A percentile compares a stretch with the other conserved stretches of the same genome.
These are phyloP conservation scores for Quadroppia sp. DNA, from an alignment of 2,888 invertebrate species.

Conservation along the genomic window DNA sequence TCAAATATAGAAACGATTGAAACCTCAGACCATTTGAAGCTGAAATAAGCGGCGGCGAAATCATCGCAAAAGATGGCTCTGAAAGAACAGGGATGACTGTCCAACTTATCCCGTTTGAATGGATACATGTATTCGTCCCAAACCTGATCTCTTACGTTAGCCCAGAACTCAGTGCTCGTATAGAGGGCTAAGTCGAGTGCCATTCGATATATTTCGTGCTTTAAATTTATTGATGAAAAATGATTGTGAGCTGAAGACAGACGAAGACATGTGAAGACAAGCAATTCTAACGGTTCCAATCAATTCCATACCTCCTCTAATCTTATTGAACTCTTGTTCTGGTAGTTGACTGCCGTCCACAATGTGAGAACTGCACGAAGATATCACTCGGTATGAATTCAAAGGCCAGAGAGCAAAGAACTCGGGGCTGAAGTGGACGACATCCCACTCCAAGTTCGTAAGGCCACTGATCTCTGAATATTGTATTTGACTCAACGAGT, in stretches of 20 bases:
- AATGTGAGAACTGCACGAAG: constrained; percentile 68
- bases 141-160: constrained; percentile 67
- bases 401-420: constrained; percentile 70
- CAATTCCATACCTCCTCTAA: constrained; percentile 56
- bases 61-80: constrained; percentile 74
- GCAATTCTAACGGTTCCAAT: no score
- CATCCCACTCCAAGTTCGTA: constrained; percentile 89
- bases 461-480: constrained; percentile 76
- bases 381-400: constrained; percentile 53
- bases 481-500: constrained; percentile 73
- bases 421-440: constrained; percentile 73
- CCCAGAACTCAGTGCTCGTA: constrained; percentile 70
- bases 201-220: constrained; percentile 73
- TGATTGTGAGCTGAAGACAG: constrained; percentile 60
- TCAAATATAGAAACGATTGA: background rate
- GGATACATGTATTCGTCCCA: constrained; percentile 73
- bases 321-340: constrained; percentile 61
- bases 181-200: constrained; percentile 66
- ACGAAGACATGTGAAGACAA: background rate
- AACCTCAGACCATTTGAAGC: constrained; percentile 70
- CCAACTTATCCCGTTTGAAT: constrained; percentile 69
- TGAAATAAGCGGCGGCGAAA: constrained; percentile 78
- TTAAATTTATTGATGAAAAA: constrained; percentile 73
- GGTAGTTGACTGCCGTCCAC: constrained; percentile 68
- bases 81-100: constrained; percentile 81